Evolutionary conservation across 2,888 invertebrate genomes (phyloP).

Genomic region (Apamea crenata): DNA sequence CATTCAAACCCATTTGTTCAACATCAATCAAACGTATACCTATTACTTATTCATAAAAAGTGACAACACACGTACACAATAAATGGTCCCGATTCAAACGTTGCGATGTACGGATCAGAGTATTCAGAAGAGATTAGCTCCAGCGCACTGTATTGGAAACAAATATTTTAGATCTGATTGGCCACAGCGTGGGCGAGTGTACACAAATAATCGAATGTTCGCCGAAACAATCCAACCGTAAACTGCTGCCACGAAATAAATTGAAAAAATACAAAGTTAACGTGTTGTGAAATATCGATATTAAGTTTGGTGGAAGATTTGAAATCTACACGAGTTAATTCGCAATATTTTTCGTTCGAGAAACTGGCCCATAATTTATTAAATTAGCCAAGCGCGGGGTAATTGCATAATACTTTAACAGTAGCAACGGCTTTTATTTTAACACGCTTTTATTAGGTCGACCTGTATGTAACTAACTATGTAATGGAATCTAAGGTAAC

Average conservation of each 20-base stretch:
- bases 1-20: constrained; percentile 44
- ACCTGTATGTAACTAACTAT: too few relatives aligned
- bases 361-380: background rate
- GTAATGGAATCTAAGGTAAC: too few relatives aligned
- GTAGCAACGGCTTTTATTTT: background rate
- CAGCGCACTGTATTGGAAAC: constrained; percentile 49
- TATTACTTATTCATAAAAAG: constrained; percentile 50
- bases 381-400: background rate
- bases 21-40: constrained; percentile 39
- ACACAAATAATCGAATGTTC: constrained; percentile 62
- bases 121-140: constrained; percentile 63
- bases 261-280: constrained; percentile 56
- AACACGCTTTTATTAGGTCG: too few relatives aligned
- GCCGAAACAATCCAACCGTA: constrained; percentile 53
- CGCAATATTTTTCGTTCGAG: background rate
- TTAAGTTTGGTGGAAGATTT: constrained; percentile 37
- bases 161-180: constrained; percentile 69
- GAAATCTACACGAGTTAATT: constrained; percentile 13
- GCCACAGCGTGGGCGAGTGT: constrained; percentile 35
- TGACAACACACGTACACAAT: constrained; percentile 36
- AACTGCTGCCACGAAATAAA: constrained; percentile 54
- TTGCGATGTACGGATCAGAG: constrained; percentile 55
- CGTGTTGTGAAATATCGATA: constrained; percentile 54
- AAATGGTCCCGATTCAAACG: constrained; percentile 41
- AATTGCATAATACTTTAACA: background rate